Evolutionary conservation across 2,113 vertebrate species (phyloP).

Genomic region (Scytalopus superciliaris): DNA sequence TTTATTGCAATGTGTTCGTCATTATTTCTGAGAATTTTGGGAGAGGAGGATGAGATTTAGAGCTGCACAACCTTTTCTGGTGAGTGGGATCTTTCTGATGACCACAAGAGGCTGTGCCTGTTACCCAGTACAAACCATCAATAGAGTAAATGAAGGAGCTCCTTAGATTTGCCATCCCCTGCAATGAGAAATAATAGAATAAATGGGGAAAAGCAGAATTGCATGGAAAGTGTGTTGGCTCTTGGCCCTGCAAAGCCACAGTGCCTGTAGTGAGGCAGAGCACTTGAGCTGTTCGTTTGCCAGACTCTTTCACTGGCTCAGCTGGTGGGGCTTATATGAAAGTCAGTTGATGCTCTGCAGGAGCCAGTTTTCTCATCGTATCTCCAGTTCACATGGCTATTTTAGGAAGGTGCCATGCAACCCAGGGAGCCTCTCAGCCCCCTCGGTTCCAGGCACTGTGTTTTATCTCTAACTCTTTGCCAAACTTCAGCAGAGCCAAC

Average conservation of each 20-base stretch:
- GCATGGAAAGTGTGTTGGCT: background rate
- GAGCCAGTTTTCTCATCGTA: background rate
- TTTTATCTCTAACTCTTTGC: background rate
- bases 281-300: slow-evolving; percentile 13
- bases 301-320: slow-evolving; percentile 35
- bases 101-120: background rate
- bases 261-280: background rate
- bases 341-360: slow-evolving; percentile 48
- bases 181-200: background rate
- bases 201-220: background rate
- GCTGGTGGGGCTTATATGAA: slow-evolving; percentile 29
- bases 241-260: background rate
- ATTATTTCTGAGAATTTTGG: background rate
- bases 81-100: background rate
- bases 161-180: background rate
- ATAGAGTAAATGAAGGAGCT: background rate
- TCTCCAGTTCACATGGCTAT: slow-evolving; percentile 15
- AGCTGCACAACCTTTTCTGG: fast-evolving
- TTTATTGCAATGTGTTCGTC: background rate
- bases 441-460: background rate
- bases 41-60: background rate
- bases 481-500: slow-evolving; percentile 1
- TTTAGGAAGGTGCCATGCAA: slow-evolving; percentile 48
- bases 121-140: background rate
- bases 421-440: background rate